Evolutionary conservation across 2,888 invertebrate genomes (phyloP), one percentile per base, ranked within the genome.

Genomic region (Onthophagus sagittarius): DNA sequence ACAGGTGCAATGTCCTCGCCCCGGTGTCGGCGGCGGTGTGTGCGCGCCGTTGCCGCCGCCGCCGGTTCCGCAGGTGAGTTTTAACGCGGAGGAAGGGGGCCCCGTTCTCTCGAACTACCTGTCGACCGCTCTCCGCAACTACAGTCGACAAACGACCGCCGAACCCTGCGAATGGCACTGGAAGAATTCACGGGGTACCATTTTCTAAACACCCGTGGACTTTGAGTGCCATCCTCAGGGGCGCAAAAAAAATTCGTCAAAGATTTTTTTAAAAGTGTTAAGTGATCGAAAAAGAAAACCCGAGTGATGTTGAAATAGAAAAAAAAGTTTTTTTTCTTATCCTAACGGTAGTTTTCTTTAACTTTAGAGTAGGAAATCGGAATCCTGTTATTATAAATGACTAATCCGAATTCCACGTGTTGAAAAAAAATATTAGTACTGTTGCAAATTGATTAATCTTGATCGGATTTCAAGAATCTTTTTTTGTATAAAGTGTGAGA

Each of bases 121-220:
- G 84, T 83, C 82, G 84, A 80, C 74, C 76, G 75, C 76, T 75
- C 75, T 76, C 76, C 76, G 76, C 76, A 76, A 15, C 63, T 7
- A 7, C 63, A 63, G 67, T 67, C 32, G 67, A 32, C 70, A 33
- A 5, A 69, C 70, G 39, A n/a, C 32, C 39, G 39, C 70, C 39
- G 39, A 70, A 31, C 70, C 83, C 91, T 91, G 90, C 90, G 90
- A 92, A 92, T 92, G 92, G 92, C 92, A 92, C 92, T 92, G 92
- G 92, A 92, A 92, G 92, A 92, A 92, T 92, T 92, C 92, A 92
- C 92, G 92, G 92, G 92, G 90, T 89, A 85, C 7, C 39, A 53
- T 82, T 85, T 87, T 87, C 80, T 79, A 80, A 82, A 86, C 82
- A 84, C 90, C 89, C 90, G 90, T 90, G 90, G 87, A 89, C 90